Percentiles rank a stretch among this genome's conserved stretches.
phyloP scores from a whole-genome alignment of 2,888 invertebrate species.

The Pammene aurita region DNA sequence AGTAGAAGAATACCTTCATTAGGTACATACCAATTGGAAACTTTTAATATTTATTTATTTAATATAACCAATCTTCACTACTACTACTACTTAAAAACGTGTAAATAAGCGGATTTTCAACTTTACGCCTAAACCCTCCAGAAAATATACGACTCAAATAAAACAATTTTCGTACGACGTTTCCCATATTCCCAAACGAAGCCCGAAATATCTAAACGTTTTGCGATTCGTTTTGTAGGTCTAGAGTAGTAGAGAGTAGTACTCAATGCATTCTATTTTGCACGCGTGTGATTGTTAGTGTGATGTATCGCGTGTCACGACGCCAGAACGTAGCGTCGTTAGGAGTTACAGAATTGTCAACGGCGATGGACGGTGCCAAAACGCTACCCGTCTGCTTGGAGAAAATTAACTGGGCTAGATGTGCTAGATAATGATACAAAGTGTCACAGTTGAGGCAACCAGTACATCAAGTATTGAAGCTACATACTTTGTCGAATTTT shows the following conservation, averaged over 20 bases:
- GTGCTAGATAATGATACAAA: not conserved
- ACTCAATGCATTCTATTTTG: slow-evolving; percentile 37
- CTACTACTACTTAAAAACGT: too few relatives aligned
- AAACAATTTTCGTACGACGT: not conserved
- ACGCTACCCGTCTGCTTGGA: not conserved
- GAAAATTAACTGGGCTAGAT: not conserved
- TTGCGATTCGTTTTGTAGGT: slow-evolving; percentile 11
- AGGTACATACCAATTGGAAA: too few relatives aligned
- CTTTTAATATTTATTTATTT: too few relatives aligned
- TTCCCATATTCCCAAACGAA: not conserved
- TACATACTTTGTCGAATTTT: too few relatives aligned
- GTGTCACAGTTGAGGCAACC: too few relatives aligned
- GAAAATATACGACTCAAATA: not conserved
- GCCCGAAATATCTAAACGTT: slow-evolving; percentile 5
- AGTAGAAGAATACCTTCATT: too few relatives aligned
- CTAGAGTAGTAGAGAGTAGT: too few relatives aligned
- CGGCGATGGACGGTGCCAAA: slow-evolving; percentile 3
- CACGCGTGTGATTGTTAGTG: slow-evolving; percentile 38
- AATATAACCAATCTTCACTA: too few relatives aligned
- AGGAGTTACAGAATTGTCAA: slow-evolving; percentile 32
- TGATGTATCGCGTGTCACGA: slow-evolving; percentile 35
- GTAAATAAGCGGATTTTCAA: too few relatives aligned
- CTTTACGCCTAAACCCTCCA: too few relatives aligned
- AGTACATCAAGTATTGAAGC: too few relatives aligned
- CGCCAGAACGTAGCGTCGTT: slow-evolving; percentile 32